These are phyloP conservation scores for Sebastes vulpes DNA, from an alignment of 2,797 vertebrate genomes.

Conservation along the genomic window DNA sequence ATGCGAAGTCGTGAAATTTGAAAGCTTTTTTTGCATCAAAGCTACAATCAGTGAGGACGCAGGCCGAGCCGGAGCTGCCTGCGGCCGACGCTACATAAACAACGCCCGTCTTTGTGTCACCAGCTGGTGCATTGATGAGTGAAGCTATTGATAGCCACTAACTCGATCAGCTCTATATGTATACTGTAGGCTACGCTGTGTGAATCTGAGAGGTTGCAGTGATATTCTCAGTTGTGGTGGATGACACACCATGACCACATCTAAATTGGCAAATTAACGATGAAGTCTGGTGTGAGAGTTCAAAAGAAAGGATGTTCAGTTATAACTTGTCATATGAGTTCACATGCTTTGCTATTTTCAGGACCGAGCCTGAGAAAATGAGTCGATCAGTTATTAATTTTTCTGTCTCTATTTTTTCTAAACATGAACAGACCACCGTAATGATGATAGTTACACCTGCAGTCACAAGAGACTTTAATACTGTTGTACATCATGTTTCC, in stretches of 20 bases:
- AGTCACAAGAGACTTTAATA: constrained; percentile 49
- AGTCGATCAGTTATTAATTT: not conserved
- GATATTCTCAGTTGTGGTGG: not conserved
- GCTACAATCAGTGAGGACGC: constrained; percentile 2
- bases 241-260: constrained; percentile 7
- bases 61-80: constrained; percentile 34
- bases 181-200: not conserved
- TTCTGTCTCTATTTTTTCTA: constrained; percentile 38
- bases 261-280: not conserved
- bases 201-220: not conserved
- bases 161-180: constrained; percentile 24
- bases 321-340: constrained; percentile 30
- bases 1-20: not conserved
- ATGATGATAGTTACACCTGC: constrained; percentile 36
- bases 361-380: constrained; percentile 14
- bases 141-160: constrained; percentile 32
- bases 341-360: constrained; percentile 57
- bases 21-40: not conserved
- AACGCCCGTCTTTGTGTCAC: constrained; percentile 54
- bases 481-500: constrained; percentile 54
- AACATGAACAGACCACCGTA: constrained; percentile 25
- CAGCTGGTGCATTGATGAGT: constrained; percentile 55
- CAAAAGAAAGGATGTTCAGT: not conserved
- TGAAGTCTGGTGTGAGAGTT: not conserved
- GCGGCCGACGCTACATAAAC: constrained; percentile 35